Base-by-base conservation (phyloP, 2,797 vertebrate species). In the Tenualosa ilisha region DNA sequence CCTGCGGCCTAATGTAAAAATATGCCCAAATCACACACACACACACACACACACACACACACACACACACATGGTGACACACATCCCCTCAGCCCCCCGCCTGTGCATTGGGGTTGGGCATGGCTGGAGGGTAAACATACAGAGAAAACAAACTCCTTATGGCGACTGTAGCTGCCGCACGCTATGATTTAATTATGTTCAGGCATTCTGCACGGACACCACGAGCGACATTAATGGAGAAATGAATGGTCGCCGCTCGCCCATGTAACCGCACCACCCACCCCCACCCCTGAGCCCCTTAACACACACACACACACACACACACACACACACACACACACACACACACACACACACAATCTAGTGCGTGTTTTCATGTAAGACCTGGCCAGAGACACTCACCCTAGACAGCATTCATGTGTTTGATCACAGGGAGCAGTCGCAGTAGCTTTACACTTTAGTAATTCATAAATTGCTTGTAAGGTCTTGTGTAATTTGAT, bases 121-220 rank as follows among this genome's bases (percentile, higher is more conserved):
- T 85, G 51, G 85, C 94, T 84, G 83, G 83, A 49, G 90, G 92
- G 88, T 0, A 88, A 75, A 81, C 85, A 59, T 86, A 88, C 46
- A 91, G 89, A 88, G 84, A 91, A 88, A 86, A 84, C 20, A 81
- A 89, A 92, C 6, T 88, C 92, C 93, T 94, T 81, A 85, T 91
- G 93, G 93, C 90, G 85, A 91, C 89, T 68, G 88, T 84, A 91
- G 90, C 88, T 85, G 85, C 61, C 0, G 89, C 92, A 79, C 86
- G 85, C 68, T 22, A 91, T 93, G 91, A 94, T 95, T 94, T 92
- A 93, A 95, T 95, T 94, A 94, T 91, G 91, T 88, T 88, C 79
- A 79, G 72, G 72, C 72, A 43, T 22, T 84, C 89, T 88, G 83
- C 84, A 54, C 83, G 85, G 72, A 87, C 91, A 86, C 89, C 89